Evolutionary conservation across 2,888 invertebrate genomes (phyloP), one percentile per base, ranked within the genome.

Genomic region (Nipponacmea schrenckii): DNA sequence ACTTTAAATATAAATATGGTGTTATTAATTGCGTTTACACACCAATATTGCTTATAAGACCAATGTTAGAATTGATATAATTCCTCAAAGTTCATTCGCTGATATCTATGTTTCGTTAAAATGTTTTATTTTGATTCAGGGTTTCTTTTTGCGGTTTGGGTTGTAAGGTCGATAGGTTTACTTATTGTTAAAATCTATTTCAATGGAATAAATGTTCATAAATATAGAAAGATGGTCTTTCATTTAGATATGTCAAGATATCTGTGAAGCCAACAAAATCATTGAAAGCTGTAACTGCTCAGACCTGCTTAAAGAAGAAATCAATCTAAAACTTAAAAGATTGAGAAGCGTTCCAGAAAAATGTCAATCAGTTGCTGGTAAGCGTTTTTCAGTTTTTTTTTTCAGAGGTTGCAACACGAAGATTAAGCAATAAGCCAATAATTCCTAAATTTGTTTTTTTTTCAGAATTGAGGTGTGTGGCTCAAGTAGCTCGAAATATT

Each of bases 221-320:
- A n/a, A n/a, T n/a, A n/a, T n/a, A n/a, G n/a, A n/a, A n/a, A n/a
- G n/a, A n/a, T n/a, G n/a, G n/a, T n/a, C n/a, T n/a, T n/a, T n/a
- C 39, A 8, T 20, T 3, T 67, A 76, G 74, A 45, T 69, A 2
- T 76, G 76, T 39, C 71, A 71, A 39, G 62, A 65, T 39, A 26
- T 73, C 3, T 76, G 76, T 62, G 68, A 71, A 39, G 68, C 72
- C 15, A 14, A 2, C 5, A 7, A 20, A 17, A 62, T 74, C 17
- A 63, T 45, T 27, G 17, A 45, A 0, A 26, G 12, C 4, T 76
- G 76, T 62, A 44, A 48, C 8, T 76, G 76, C 46, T 72, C 64
- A 12, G 72, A 76, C 48, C 62, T 68, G 26, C 15, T 44, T 10
- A 31, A 69, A 15, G 70, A 72, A 24, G 68, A 72, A 31, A 20